A percentile compares a stretch with the other conserved stretches of the same genome.
These are phyloP conservation scores for Ctenopoma multispine DNA, from an alignment of 2,797 vertebrate genomes.

Conservation along the genomic window DNA sequence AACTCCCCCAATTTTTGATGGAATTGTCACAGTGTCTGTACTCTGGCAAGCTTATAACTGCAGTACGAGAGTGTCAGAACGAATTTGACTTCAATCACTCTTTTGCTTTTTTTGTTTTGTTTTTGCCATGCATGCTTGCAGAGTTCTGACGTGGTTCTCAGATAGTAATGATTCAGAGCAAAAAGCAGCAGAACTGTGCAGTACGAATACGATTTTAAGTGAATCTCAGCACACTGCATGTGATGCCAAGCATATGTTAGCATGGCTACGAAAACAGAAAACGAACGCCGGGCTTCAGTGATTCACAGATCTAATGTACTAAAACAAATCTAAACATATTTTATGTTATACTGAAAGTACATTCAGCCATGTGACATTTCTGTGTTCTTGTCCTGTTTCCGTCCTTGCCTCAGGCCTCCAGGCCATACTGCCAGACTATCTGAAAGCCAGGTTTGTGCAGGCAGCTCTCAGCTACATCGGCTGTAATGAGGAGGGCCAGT, in stretches of 20 bases:
- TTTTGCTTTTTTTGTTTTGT: slow-evolving; percentile 30
- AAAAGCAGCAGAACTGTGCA: slow-evolving; percentile 53
- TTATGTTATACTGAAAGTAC: slow-evolving; percentile 30
- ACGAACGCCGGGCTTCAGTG: slow-evolving; percentile 24
- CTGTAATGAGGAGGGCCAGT: slow-evolving; percentile 96
- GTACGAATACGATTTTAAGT: slow-evolving; percentile 65
- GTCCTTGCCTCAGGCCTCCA: slow-evolving; percentile 88
- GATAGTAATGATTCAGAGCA: slow-evolving; percentile 65
- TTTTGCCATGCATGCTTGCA: slow-evolving; percentile 42
- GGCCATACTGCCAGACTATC: slow-evolving; percentile 92
- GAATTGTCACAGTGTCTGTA: slow-evolving; percentile 80
- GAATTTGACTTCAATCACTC: slow-evolving; percentile 80
- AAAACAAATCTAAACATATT: slow-evolving; percentile 24
- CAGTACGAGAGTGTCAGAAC: slow-evolving; percentile 71
- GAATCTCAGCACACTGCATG: slow-evolving; percentile 56
- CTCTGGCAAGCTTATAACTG: slow-evolving; percentile 70
- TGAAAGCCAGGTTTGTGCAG: slow-evolving; percentile 93
- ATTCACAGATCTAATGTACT: slow-evolving; percentile 36
- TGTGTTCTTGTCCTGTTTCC: slow-evolving; percentile 36
- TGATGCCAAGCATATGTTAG: slow-evolving; percentile 54
- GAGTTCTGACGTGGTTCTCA: slow-evolving; percentile 66
- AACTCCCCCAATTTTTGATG: slow-evolving; percentile 80
- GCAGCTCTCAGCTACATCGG: slow-evolving; percentile 96
- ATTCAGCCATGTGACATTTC: slow-evolving; percentile 38
- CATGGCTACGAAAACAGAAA: slow-evolving; percentile 16